Conservation (phyloP, 1,140 invertebrate species). For the Procambarus virginalis region DNA sequence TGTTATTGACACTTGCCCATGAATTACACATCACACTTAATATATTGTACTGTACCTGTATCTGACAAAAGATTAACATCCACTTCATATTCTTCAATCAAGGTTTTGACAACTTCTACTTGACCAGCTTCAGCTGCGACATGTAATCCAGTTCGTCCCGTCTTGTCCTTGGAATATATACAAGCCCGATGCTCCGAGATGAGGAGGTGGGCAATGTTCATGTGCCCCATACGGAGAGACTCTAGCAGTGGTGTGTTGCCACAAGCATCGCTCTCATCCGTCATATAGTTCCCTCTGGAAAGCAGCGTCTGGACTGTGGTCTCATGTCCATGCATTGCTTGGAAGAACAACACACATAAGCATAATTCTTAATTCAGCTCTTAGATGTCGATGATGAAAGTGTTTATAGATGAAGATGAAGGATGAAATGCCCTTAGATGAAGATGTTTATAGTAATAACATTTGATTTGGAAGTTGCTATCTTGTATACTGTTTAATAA, state of each 20-base stretch:
- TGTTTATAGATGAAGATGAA: no score
- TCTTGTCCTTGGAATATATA: slow-evolving; percentile 74
- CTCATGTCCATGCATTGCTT: slow-evolving; percentile 76
- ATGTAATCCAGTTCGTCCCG: slow-evolving; percentile 77
- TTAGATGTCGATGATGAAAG: no score
- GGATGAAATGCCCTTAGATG: no score
- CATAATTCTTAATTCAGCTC: no score
- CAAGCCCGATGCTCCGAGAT: slow-evolving; percentile 72
- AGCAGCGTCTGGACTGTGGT: slow-evolving; percentile 74
- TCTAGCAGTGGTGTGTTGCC: slow-evolving; percentile 81
- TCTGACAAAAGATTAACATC: slow-evolving; percentile 42
- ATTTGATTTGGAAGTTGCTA: no score
- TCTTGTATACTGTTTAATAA: no score
- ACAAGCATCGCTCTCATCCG: slow-evolving; percentile 76
- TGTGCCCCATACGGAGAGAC: slow-evolving; percentile 77
- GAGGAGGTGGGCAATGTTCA: slow-evolving; percentile 73
- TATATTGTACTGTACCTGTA: slow-evolving; percentile 65
- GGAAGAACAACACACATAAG: background rate
- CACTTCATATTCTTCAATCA: slow-evolving; percentile 75
- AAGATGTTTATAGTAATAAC: no score
- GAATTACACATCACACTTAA: no score
- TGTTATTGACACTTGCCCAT: background rate
- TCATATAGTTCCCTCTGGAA: slow-evolving; percentile 69
- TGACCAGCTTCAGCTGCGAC: slow-evolving; percentile 79
- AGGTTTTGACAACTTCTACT: slow-evolving; percentile 75